Evolutionary conservation across 1,140 invertebrate genomes (phyloP).

Genomic region (Trissolcus basalis): DNA sequence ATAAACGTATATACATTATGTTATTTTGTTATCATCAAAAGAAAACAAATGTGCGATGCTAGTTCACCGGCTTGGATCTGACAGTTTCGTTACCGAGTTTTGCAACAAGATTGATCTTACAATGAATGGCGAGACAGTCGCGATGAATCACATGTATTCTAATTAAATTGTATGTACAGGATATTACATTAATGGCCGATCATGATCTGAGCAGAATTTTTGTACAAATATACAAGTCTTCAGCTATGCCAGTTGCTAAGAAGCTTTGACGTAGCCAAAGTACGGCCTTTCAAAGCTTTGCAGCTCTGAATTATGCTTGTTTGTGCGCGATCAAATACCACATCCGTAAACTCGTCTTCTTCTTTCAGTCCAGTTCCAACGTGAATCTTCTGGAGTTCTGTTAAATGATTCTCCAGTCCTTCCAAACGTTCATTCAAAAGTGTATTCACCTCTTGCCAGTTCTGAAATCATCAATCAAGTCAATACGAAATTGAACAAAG

Average conservation of each 20-base stretch:
- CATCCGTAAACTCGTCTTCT: slow-evolving; percentile 52
- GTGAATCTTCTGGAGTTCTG: slow-evolving; percentile 66
- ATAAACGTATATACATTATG: too few species aligned
- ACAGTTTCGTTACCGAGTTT: too few species aligned
- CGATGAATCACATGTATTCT: slow-evolving; percentile 14
- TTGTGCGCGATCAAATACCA: slow-evolving; percentile 64
- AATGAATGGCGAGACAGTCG: too few species aligned
- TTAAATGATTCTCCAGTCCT: slow-evolving; percentile 64
- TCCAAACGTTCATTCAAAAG: slow-evolving; percentile 66
- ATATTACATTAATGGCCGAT: slow-evolving; percentile 61
- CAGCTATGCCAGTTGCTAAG: slow-evolving; percentile 72
- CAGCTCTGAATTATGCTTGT: slow-evolving; percentile 70
- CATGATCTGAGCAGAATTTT: slow-evolving; percentile 63
- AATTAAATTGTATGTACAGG: slow-evolving; percentile 58
- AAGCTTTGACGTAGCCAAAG: slow-evolving; percentile 67
- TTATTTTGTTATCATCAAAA: too few species aligned
- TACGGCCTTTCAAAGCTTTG: slow-evolving; percentile 66
- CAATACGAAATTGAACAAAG: slow-evolving; percentile 2
- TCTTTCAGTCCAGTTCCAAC: slow-evolving; percentile 62
- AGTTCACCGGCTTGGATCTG: too few species aligned
- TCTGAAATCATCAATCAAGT: slow-evolving; percentile 57
- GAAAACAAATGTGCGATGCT: too few species aligned
- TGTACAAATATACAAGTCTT: slow-evolving; percentile 66
- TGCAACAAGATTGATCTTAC: too few species aligned
- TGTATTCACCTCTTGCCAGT: slow-evolving; percentile 65